phyloP scores from a whole-genome alignment of 30 jellyfish, hydroid and myxozoan species.

The Sanderia malayensis region DNA sequence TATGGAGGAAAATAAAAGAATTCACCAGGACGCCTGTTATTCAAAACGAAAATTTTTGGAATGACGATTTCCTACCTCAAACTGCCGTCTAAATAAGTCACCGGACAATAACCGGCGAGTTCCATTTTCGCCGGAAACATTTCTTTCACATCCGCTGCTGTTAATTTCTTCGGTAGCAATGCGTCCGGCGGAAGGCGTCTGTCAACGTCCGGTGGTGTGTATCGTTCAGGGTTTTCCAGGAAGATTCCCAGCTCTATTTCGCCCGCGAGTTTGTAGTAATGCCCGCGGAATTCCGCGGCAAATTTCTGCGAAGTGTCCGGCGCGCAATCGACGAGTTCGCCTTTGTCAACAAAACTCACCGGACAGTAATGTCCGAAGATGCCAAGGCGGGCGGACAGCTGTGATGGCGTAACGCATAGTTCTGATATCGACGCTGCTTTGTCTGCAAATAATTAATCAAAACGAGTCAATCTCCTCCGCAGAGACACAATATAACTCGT shows the following conservation, averaged over 20 bases:
- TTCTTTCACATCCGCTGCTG: slow-evolving; percentile 60
- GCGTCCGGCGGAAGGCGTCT: slow-evolving; percentile 58
- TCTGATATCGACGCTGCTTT: slow-evolving; percentile 75
- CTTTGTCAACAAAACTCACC: slow-evolving; percentile 70
- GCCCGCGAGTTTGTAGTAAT: slow-evolving; percentile 72
- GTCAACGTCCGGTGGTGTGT: slow-evolving; percentile 83
- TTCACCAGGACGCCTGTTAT: too few relatives aligned
- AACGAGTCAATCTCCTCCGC: too few relatives aligned
- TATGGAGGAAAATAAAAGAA: too few relatives aligned
- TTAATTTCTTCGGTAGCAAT: slow-evolving; percentile 64
- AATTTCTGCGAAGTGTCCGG: slow-evolving; percentile 37
- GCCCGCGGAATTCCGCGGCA: slow-evolving; percentile 93
- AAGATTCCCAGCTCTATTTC: slow-evolving; percentile 64
- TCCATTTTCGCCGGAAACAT: slow-evolving; percentile 76
- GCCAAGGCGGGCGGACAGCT: slow-evolving; percentile 73
- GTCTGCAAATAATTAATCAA: slow-evolving; percentile 34
- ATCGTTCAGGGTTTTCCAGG: slow-evolving; percentile 70
- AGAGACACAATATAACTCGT: too few relatives aligned
- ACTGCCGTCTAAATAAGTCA: slow-evolving; percentile 86
- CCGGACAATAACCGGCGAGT: slow-evolving; percentile 93
- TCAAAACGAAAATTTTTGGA: neutral
- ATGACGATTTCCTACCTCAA: slow-evolving; percentile 58
- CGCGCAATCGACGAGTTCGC: slow-evolving; percentile 83
- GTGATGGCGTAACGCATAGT: slow-evolving; percentile 85
- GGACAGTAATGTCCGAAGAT: slow-evolving; percentile 91